Evolutionary conservation across 1,140 invertebrate species (phyloP).

Genomic region (Subanguina moxae): DNA sequence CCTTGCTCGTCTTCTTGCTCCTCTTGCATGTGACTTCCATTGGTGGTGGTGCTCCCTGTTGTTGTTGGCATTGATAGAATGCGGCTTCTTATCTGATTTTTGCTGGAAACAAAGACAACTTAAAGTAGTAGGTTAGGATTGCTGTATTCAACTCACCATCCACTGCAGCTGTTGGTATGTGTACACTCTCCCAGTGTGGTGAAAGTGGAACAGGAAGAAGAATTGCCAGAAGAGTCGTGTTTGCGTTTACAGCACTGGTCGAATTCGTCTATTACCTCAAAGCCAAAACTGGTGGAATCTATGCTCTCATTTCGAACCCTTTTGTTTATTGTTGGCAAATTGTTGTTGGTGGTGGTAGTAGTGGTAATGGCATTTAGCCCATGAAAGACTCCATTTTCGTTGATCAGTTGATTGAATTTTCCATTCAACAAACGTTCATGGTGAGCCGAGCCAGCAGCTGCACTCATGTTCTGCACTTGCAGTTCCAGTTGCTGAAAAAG

Average conservation of each 20-base stretch:
- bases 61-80: neutral
- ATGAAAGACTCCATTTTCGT: neutral
- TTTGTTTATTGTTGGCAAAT: slow-evolving; percentile 8
- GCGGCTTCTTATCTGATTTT: neutral
- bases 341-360: neutral
- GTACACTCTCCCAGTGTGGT: neutral
- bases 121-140: too few relatives aligned
- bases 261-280: slow-evolving; percentile 30
- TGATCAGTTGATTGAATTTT: neutral
- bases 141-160: neutral
- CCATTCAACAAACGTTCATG: neutral
- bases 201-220: slow-evolving; percentile 12
- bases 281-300: slow-evolving; percentile 39
- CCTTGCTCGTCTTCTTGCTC: neutral
- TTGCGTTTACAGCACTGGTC: slow-evolving; percentile 13
- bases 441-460: slow-evolving; percentile 1
- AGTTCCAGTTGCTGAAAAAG: neutral
- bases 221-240: slow-evolving; percentile 26
- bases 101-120: neutral
- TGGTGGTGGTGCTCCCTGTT: neutral
- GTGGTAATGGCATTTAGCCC: neutral
- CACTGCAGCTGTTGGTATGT: neutral
- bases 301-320: slow-evolving; percentile 35
- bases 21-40: neutral
- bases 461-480: slow-evolving; percentile 18